phyloP scores from a whole-genome alignment of 2,888 invertebrate species.

The Zele albiditarsus region DNA sequence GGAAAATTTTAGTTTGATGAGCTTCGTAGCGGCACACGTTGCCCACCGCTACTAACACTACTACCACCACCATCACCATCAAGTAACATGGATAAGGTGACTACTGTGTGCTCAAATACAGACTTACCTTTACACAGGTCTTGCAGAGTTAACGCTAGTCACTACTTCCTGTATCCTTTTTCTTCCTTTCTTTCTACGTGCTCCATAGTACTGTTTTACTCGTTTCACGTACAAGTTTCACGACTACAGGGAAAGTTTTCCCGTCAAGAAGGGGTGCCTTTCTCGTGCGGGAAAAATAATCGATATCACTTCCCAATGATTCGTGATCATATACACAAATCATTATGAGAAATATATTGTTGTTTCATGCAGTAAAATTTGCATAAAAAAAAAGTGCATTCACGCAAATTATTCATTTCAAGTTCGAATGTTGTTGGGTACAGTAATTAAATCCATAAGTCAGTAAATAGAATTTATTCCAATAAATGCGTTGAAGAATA shows the following conservation, averaged over 20 bases:
- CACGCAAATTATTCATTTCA: no score
- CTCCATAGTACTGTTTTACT: conserved; percentile 29
- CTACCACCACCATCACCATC: conserved; percentile 21
- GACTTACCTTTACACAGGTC: neutral
- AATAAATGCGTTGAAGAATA: neutral
- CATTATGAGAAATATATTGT: neutral
- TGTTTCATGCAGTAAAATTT: neutral
- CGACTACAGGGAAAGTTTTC: conserved; percentile 37
- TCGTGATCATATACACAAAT: neutral
- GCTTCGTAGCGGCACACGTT: conserved; percentile 44
- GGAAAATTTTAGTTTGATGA: conserved; percentile 65
- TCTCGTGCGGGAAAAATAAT: conserved; percentile 19
- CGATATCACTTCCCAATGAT: conserved; percentile 13
- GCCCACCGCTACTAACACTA: conserved; percentile 29
- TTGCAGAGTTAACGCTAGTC: conserved; percentile 10
- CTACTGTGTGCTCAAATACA: conserved; percentile 3
- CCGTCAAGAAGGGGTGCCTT: conserved; percentile 15
- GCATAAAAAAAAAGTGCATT: no score
- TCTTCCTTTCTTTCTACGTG: conserved; percentile 10
- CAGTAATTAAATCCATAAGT: no score
- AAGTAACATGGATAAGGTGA: conserved; percentile 6
- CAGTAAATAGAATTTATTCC: neutral
- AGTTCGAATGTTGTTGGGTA: no score
- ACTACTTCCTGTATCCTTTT: neutral
- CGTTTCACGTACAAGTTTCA: conserved; percentile 40